Base-by-base conservation (phyloP, 92 coral and sea anemone genomes). In the Heliopora coerulea region DNA sequence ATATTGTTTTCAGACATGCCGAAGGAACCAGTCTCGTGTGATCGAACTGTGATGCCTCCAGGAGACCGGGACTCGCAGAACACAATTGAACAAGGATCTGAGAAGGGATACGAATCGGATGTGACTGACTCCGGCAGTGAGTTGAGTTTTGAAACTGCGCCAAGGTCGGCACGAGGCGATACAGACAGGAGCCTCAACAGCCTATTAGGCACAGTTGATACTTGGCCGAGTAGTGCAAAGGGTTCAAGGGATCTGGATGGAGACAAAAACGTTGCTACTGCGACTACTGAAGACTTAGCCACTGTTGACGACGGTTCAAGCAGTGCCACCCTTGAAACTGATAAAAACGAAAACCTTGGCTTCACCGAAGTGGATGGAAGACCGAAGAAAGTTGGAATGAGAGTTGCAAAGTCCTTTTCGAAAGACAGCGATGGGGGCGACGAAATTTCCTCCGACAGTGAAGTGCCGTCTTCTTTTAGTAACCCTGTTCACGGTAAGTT, bases 21-120 rank as follows among this genome's bases (percentile, higher is more conserved):
- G 50, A 74, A 70, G 68, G 96, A 81, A 44, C 26, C 80, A 54
- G 91, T 85, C 17, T 56, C 82, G 80, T 86, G 96, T 67, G 92
- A 96, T 50, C 96, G 75, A 70, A 72, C 59, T 29, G 68, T 74
- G 62, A 49, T 64, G 26, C 61, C 90, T 25, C 67, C 41, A 56
- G 74, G 59, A 52, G 72, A 60, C 30, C 19, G 19, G 18, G 20
- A 25, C 28, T 37, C 34, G 18, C 65, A 49, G 62, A 65, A 40
- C 48, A 39, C 63, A 30, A 32, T 44, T 32, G 39, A 58, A 26
- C 80, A 44, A 48, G 70, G 18, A 26, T 49, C 69, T 15, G 70
- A 31, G 49, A 33, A 62, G 59, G 74, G 49, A 66, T 78, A 78
- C 75, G 80, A 74, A 13, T 41, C 73, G 8, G 87, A 83, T 3